Conservation (phyloP, 2,113 vertebrate species). For the Bolborhynchus lineola region DNA sequence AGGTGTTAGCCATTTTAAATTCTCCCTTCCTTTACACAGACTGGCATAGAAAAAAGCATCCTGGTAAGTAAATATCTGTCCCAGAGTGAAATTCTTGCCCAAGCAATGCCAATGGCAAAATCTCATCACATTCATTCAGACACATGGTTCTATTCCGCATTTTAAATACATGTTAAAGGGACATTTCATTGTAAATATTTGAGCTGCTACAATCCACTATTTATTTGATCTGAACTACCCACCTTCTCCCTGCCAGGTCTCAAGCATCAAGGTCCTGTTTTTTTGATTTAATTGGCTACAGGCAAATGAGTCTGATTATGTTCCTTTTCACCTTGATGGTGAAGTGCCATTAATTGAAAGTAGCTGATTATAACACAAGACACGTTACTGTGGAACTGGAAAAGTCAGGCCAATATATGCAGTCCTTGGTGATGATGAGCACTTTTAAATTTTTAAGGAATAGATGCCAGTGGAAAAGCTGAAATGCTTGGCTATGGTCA, state of each 20-base stretch:
- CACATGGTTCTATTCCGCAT: not conserved
- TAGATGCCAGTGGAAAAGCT: not conserved
- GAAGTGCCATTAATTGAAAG: not conserved
- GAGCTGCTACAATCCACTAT: not conserved
- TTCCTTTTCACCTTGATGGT: not conserved
- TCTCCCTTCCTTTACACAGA: not conserved
- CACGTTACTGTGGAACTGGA: not conserved
- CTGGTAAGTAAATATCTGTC: not conserved
- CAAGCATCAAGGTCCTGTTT: not conserved
- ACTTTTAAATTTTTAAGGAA: not conserved
- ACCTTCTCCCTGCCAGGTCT: not conserved
- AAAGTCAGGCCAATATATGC: not conserved
- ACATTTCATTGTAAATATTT: not conserved
- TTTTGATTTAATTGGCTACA: accelerated
- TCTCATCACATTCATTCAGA: not conserved
- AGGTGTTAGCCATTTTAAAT: not conserved
- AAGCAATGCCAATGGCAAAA: not conserved
- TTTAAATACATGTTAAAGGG: not conserved
- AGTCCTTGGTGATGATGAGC: not conserved
- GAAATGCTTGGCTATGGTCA: not conserved
- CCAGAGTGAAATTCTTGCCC: not conserved
- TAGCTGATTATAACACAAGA: not conserved
- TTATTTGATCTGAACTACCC: not conserved
- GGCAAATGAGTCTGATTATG: not conserved
- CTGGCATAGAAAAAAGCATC: not conserved